Evolutionary conservation across 2,113 vertebrate genomes (phyloP).

Genomic region (Galeopterus variegatus): DNA sequence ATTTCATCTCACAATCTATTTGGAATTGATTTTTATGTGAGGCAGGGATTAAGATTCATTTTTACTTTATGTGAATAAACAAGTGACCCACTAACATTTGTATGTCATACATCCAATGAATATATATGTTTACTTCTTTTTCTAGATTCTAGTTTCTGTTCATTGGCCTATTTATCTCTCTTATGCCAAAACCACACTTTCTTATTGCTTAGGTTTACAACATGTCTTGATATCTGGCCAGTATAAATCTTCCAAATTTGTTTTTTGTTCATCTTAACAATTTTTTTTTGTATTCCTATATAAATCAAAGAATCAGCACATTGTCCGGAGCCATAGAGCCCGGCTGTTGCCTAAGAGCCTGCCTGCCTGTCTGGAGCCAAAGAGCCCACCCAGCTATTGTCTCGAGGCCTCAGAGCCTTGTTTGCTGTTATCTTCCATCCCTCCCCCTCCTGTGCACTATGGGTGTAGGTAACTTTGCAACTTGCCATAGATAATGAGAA

Average conservation of each 20-base stretch:
- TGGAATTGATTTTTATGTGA: conserved; percentile 48
- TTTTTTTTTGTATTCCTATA: background rate
- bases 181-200: background rate
- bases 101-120: background rate
- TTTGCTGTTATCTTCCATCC: too few species aligned
- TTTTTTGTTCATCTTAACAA: conserved; percentile 15
- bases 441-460: too few species aligned
- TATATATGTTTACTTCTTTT: conserved; percentile 1
- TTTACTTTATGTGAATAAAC: conserved; percentile 36
- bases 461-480: too few species aligned
- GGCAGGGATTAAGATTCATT: background rate
- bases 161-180: conserved; percentile 11
- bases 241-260: conserved; percentile 20
- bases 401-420: too few species aligned
- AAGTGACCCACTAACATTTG: background rate
- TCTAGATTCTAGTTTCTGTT: conserved; percentile 36
- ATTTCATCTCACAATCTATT: conserved; percentile 37
- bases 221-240: background rate
- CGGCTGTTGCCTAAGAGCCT: too few species aligned
- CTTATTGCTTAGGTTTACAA: conserved; percentile 24
- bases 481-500: too few species aligned
- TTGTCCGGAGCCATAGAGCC: too few species aligned
- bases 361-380: too few species aligned
- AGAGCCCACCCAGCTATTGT: too few species aligned
- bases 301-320: conserved; percentile 34